These are phyloP conservation scores for Eudemis profundana DNA, from an alignment of 2,888 invertebrate species.

Conservation along the genomic window DNA sequence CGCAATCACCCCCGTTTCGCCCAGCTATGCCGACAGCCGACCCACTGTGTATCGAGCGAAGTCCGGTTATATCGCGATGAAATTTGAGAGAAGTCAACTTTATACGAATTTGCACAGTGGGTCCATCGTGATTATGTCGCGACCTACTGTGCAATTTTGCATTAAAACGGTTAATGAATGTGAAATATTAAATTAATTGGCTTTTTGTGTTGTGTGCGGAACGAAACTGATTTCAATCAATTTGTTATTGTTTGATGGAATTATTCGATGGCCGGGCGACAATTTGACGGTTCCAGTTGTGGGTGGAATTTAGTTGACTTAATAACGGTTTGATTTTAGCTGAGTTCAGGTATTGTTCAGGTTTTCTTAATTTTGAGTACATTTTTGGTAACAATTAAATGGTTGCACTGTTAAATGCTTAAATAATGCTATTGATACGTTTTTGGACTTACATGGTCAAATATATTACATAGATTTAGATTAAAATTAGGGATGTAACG, in stretches of 20 bases:
- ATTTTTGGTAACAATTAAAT: background rate
- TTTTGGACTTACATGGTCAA: too few species aligned
- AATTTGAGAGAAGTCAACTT: constrained; percentile 24
- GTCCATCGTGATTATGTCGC: constrained; percentile 21
- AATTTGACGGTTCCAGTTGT: constrained; percentile 56
- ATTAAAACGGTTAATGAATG: constrained; percentile 55
- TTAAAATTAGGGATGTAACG: too few species aligned
- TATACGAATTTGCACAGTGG: constrained; percentile 26
- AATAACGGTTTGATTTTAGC: constrained; percentile 28
- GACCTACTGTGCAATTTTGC: constrained; percentile 47
- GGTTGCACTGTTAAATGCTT: too few species aligned
- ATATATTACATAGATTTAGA: too few species aligned
- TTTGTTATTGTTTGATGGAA: constrained; percentile 67
- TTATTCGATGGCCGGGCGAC: constrained; percentile 61
- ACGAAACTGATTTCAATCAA: constrained; percentile 57
- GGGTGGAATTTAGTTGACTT: constrained; percentile 25
- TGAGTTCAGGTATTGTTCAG: constrained; percentile 13
- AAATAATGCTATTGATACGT: too few species aligned
- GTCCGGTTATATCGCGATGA: constrained; percentile 43
- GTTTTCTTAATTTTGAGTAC: background rate
- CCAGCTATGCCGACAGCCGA: constrained; percentile 29
- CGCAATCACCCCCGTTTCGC: constrained; percentile 57
- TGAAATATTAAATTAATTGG: constrained; percentile 57
- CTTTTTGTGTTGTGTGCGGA: constrained; percentile 40
- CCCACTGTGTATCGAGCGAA: constrained; percentile 42